These are phyloP conservation scores for Verasper variegatus DNA, from an alignment of 2,113 vertebrate genomes.

Conservation along the genomic window DNA sequence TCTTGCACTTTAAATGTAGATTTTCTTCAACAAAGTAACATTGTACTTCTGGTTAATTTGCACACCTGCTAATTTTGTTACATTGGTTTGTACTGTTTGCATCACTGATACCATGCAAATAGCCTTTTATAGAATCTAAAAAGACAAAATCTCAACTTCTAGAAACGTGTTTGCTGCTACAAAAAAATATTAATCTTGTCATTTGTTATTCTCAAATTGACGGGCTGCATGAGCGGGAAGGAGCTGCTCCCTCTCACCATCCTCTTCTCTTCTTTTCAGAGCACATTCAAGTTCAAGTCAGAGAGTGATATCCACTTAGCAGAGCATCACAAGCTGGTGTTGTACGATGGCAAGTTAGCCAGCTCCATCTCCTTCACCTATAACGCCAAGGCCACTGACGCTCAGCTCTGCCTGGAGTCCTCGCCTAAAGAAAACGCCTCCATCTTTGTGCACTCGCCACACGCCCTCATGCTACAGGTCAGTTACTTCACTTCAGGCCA, in stretches of 20 bases:
- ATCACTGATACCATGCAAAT: not conserved
- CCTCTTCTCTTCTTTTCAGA: slow-evolving; percentile 78
- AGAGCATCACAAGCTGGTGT: slow-evolving; percentile 96
- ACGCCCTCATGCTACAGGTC: slow-evolving; percentile 98
- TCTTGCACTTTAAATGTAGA: not conserved
- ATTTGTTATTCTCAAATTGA: slow-evolving; percentile 37
- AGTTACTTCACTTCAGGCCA: slow-evolving; percentile 23
- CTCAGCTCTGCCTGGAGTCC: slow-evolving; percentile 96
- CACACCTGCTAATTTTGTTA: too few relatives aligned
- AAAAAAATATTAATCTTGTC: slow-evolving; percentile 12
- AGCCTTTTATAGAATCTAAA: not conserved
- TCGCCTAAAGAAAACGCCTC: slow-evolving; percentile 96
- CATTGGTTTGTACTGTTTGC: too few relatives aligned
- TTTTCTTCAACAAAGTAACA: not conserved
- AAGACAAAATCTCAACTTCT: too few relatives aligned
- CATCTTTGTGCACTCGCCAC: slow-evolving; percentile 98
- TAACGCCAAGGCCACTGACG: slow-evolving; percentile 96
- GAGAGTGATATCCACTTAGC: slow-evolving; percentile 98
- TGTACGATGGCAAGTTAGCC: slow-evolving; percentile 94
- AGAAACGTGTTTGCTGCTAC: not conserved
- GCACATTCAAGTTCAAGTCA: slow-evolving; percentile 97
- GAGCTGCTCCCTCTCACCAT: slow-evolving; percentile 2
- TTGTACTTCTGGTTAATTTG: too few relatives aligned
- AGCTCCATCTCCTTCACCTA: slow-evolving; percentile 95
- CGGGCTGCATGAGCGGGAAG: slow-evolving; percentile 10